A percentile compares a stretch with the other conserved stretches of the same genome.
These are phyloP conservation scores for Acanthurus lineatus DNA, from an alignment of 2,797 vertebrate species.

Conservation along the genomic window DNA sequence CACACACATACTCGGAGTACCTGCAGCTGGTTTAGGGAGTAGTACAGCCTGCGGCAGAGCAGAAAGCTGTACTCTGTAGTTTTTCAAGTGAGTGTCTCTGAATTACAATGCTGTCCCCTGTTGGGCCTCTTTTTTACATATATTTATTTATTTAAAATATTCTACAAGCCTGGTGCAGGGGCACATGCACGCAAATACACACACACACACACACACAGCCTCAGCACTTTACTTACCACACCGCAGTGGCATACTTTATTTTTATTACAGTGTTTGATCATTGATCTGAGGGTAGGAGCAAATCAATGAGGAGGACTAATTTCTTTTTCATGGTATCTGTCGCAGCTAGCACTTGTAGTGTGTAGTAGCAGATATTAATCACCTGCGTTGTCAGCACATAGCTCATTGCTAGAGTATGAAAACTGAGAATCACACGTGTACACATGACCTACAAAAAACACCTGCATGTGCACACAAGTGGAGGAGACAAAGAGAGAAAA, in stretches of 20 bases:
- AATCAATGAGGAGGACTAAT: conserved; percentile 63
- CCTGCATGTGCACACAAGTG: neutral
- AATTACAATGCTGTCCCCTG: conserved; percentile 7
- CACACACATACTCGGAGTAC: neutral
- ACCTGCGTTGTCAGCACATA: conserved; percentile 25
- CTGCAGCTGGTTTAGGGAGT: conserved; percentile 16
- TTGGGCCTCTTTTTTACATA: conserved; percentile 4
- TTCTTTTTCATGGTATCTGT: conserved; percentile 46
- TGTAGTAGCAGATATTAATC: conserved; percentile 56
- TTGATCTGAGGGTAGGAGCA: conserved; percentile 48
- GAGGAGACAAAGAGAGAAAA: conserved; percentile 3
- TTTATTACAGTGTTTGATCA: conserved; percentile 55
- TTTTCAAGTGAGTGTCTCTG: conserved; percentile 16
- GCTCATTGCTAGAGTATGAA: conserved; percentile 23
- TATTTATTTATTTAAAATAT: neutral
- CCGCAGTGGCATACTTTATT: conserved; percentile 31
- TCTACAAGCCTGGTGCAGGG: neutral
- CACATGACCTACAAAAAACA: conserved; percentile 48
- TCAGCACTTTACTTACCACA: conserved; percentile 1
- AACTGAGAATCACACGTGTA: conserved; percentile 18
- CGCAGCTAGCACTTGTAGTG: neutral
- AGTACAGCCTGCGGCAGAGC: conserved; percentile 38
- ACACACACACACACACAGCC: neutral
- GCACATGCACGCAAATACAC: neutral
- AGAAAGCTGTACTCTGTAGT: conserved; percentile 16